Percentiles rank a stretch among this genome's conserved stretches.
Conservation (phyloP, 2,113 vertebrate species). For the Synchiropus splendidus region DNA sequence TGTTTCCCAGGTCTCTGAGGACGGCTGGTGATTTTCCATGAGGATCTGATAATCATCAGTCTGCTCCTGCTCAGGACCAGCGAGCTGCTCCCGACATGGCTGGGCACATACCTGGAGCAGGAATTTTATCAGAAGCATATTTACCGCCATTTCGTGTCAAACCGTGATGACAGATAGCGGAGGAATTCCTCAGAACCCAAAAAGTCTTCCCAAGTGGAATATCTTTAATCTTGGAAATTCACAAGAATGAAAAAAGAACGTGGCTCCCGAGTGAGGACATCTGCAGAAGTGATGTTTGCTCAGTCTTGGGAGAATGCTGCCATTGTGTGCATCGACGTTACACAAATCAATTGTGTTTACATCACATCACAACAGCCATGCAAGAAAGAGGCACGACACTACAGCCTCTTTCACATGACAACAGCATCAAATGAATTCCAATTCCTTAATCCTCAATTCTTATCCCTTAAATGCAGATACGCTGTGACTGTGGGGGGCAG, state of each 20-base stretch:
- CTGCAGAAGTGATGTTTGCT: background rate
- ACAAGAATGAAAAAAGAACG: constrained; percentile 27
- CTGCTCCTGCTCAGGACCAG: constrained; percentile 19
- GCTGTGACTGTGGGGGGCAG: no score
- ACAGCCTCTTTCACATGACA: no score
- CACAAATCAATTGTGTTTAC: no score
- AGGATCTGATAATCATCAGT: constrained; percentile 22
- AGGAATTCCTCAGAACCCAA: constrained; percentile 67
- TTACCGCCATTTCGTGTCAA: constrained; percentile 60
- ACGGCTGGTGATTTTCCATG: no score
- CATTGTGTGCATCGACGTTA: no score
- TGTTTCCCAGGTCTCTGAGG: no score
- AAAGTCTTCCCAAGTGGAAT: constrained; percentile 44
- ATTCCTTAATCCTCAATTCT: no score
- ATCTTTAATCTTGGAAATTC: constrained; percentile 16
- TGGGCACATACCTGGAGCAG: constrained; percentile 59
- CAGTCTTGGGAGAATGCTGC: no score
- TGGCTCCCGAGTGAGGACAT: background rate
- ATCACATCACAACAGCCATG: no score
- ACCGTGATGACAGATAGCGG: constrained; percentile 56
- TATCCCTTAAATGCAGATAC: no score
- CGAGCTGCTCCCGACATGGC: constrained; percentile 54
- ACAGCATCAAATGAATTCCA: no score
- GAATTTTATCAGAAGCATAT: constrained; percentile 68
- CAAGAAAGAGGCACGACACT: no score